Evolutionary conservation across 2,797 vertebrate genomes (phyloP).

Genomic region (Acipenser oxyrinchus): DNA sequence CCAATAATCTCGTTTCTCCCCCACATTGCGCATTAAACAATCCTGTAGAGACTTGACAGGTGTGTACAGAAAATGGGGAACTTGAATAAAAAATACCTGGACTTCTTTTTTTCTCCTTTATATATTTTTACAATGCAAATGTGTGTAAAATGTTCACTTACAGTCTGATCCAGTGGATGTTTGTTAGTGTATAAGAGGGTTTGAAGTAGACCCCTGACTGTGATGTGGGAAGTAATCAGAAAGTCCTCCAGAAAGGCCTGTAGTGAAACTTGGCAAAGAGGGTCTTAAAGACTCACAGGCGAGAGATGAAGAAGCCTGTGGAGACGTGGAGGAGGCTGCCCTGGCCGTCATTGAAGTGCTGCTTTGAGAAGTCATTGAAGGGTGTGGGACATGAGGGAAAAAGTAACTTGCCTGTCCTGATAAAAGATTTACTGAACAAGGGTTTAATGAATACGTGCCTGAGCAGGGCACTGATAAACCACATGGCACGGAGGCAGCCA

Average conservation of each 20-base stretch:
- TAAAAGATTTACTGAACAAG: constrained; percentile 94
- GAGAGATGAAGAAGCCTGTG: constrained; percentile 85
- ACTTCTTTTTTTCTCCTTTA: constrained; percentile 64
- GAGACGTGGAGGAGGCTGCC: constrained; percentile 83
- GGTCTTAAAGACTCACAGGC: constrained; percentile 92
- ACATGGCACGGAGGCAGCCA: constrained; percentile 92
- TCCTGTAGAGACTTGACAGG: constrained; percentile 80
- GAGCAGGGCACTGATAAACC: constrained; percentile 96
- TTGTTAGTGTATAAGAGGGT: constrained; percentile 97
- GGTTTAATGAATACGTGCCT: constrained; percentile 91
- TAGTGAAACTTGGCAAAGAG: constrained; percentile 89
- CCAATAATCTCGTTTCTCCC: constrained; percentile 69
- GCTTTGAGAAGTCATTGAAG: constrained; percentile 85
- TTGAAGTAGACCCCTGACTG: constrained; percentile 92
- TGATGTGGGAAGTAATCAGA: constrained; percentile 98
- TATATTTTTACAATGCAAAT: constrained; percentile 84
- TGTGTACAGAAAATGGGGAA: constrained; percentile 81
- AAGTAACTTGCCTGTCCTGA: constrained; percentile 97
- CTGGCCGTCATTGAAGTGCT: constrained; percentile 80
- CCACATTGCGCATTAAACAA: constrained; percentile 89
- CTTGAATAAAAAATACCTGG: constrained; percentile 99
- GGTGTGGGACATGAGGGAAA: constrained; percentile 95
- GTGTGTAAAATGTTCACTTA: constrained; percentile 95
- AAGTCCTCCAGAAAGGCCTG: constrained; percentile 93
- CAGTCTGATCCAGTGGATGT: constrained; percentile 78